Evolutionary conservation across 2,113 vertebrate species (phyloP), one percentile per base, ranked within the genome.

Genomic region (Lates calcarifer): DNA sequence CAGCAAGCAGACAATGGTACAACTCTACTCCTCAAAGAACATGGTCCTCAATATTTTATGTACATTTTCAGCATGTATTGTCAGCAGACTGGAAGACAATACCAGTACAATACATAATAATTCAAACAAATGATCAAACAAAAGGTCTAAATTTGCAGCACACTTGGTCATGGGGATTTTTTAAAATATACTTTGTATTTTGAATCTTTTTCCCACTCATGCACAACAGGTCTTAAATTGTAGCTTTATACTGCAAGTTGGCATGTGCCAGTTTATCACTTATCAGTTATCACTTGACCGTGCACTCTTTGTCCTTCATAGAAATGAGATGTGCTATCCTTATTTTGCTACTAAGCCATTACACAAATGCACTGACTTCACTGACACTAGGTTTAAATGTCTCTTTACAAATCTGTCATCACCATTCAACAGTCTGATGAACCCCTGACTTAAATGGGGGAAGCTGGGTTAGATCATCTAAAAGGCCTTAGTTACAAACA

Each of bases 371-470:
- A 49, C 14, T 61, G 26, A 74, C 56, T 28, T 73, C 18, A 31
- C 6, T 26, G 43, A 28, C 56, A 73, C 37, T 5, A 39, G 26
- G 51, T 37, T 26, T 64, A 15, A 78, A 65, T 15, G 37, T 66
- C 37, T 75, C 55, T 10, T 69, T 33, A 56, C 45, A 72, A 85
- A 82, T 56, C 29, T 57, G 41, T 55, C 35, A n/a, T 37, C 14
- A 35, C 57, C 37, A 51, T 35, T 67, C 20, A 28, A 64, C 15
- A 37, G 51, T 39, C 39, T 64, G 18, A 51, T 72, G 7, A 67
- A 56, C 2, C 22, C 24, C 41, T 43, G 24, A 57, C 7, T 31
- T 29, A 24, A 9, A 53, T 12, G n/a, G 5, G 26, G 14, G 57
- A 55, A 61, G 39, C n/a, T 69, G 57, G 14, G 26, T 64, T 37